Evolutionary conservation across 2,888 invertebrate genomes (phyloP).

Genomic region (Aporophyla lueneburgensis): DNA sequence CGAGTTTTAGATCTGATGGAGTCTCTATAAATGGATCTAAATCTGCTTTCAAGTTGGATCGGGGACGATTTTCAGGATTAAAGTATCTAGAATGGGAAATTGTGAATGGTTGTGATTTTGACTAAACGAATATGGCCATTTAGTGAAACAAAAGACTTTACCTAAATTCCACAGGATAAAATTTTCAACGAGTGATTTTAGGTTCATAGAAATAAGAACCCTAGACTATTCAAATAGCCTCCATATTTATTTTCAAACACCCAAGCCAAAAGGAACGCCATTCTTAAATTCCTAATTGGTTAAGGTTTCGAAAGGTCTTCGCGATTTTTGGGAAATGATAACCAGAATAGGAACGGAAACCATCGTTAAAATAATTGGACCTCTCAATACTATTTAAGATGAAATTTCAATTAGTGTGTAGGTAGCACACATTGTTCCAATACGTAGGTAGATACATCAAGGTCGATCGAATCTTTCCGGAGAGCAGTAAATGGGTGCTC

Average conservation of each 20-base stretch:
- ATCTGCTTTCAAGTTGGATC: background rate
- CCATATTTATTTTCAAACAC: background rate
- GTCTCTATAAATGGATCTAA: slow-evolving; percentile 53
- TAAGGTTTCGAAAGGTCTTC: background rate
- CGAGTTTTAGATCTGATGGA: slow-evolving; percentile 50
- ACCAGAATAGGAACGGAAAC: background rate
- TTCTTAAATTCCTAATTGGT: background rate
- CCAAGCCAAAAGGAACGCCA: background rate
- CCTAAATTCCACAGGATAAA: background rate
- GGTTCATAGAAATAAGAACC: too few species aligned
- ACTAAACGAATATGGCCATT: background rate
- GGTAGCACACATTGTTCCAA: slow-evolving; percentile 12
- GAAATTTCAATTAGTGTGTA: slow-evolving; percentile 26
- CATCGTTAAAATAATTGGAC: background rate
- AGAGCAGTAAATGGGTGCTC: slow-evolving; percentile 5
- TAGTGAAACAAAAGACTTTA: background rate
- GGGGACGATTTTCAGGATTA: background rate
- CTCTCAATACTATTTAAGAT: background rate
- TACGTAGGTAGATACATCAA: slow-evolving; percentile 3
- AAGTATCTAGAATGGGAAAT: background rate
- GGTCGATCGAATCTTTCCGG: slow-evolving; percentile 22
- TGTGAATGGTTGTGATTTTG: background rate
- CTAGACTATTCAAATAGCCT: background rate
- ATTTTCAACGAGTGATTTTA: background rate
- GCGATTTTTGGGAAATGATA: background rate